Evolutionary conservation across 2,888 invertebrate species (phyloP), one percentile per base, ranked within the genome.

Genomic region (Anoplius nigerrimus): DNA sequence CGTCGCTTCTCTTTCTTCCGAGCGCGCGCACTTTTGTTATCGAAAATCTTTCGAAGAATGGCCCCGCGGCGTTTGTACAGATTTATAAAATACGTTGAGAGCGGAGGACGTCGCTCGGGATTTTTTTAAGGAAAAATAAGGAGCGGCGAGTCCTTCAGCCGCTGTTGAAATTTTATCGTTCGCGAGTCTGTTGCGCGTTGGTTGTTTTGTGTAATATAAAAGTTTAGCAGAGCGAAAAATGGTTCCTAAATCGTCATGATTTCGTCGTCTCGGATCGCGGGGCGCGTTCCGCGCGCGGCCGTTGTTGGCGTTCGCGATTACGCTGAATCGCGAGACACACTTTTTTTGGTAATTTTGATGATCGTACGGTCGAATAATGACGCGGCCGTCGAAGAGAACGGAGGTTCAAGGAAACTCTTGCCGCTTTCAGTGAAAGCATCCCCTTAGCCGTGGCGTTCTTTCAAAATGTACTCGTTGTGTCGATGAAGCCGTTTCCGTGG

Each of bases 371-470:
- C 42, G 45, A 52, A 62, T n/a, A n/a, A n/a, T 57, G 34, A 53
- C 68, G 66, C 57, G 68, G 59, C 56, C 72, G 72, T 67, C 46
- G 13, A 65, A 58, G 67, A 71, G 61, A 69, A 56, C 70, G 43
- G 62, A 72, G 64, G 66, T 75, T 74, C 67, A 70, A 62, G 68
- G 63, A 64, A 69, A 75, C 69, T n/a, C 46, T 66, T 79, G 73
- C 79, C 78, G 84, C 84, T 84, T 84, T 84, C 84, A 83, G 75
- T 84, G 84, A 84, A 84, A 84, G 84, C 83, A 82, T 80, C 68
- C 62, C 66, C 65, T 72, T 78, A 83, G 69, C 68, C 69, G 69
- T 71, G 72, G 75, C 76, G 78, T 81, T 80, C 74, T 81, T 81
- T 76, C 74, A 71, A 74, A 82, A 82, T 77, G 75, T 76, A 79